Conservation (phyloP, 23 tunicate genomes). For the Styela plicata region DNA sequence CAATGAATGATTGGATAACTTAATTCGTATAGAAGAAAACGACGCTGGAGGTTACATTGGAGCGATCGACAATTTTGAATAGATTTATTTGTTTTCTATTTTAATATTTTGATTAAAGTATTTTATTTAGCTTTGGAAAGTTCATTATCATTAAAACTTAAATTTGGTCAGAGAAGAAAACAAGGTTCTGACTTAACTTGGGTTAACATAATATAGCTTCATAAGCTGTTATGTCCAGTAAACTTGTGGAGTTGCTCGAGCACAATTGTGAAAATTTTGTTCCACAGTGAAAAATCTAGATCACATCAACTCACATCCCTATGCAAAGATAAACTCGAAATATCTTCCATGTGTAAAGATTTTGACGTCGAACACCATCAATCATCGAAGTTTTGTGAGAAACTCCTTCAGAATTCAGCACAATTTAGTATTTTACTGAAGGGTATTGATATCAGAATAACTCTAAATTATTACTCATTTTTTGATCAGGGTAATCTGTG, state of each 20-base stretch:
- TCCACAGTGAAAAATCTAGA: slow-evolving; percentile 1
- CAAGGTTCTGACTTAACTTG: background rate
- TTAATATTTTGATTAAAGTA: too few relatives aligned
- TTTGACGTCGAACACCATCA: slow-evolving; percentile 18
- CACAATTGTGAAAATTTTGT: background rate
- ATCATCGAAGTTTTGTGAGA: slow-evolving; percentile 7
- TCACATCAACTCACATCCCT: background rate
- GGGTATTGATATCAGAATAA: slow-evolving; percentile 25
- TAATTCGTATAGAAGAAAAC: too few relatives aligned
- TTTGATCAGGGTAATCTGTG: slow-evolving; percentile 24
- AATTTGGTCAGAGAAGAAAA: background rate
- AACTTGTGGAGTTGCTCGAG: too few relatives aligned
- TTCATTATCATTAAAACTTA: too few relatives aligned
- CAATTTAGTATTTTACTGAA: background rate
- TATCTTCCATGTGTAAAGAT: slow-evolving; percentile 6
- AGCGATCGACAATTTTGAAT: too few relatives aligned
- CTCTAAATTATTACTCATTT: slow-evolving; percentile 1
- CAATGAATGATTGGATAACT: too few relatives aligned
- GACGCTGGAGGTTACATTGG: too few relatives aligned
- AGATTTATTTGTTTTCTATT: too few relatives aligned
- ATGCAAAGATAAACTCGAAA: slow-evolving; percentile 7
- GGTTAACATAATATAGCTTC: too few relatives aligned
- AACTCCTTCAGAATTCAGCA: background rate
- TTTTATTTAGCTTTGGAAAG: too few relatives aligned
- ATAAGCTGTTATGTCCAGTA: too few relatives aligned